phyloP scores from a whole-genome alignment of 2,797 vertebrate species.

The Galagoides demidoff region DNA sequence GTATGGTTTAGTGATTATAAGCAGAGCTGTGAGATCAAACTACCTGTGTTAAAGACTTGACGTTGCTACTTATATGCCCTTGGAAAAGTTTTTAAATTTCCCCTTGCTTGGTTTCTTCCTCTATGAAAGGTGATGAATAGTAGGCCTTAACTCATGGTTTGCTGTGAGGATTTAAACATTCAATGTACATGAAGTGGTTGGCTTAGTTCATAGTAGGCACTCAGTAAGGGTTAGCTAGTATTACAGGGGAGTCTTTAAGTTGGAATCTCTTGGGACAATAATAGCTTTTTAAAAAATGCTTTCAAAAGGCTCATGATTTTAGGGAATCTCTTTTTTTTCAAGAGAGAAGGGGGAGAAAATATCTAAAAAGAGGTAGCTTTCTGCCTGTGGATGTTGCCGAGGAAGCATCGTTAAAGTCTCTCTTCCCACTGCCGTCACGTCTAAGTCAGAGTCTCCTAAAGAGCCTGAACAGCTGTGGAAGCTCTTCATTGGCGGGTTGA shows the following conservation, averaged over 20 bases:
- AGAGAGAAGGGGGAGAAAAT: background rate
- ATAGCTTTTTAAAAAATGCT: conserved; percentile 24
- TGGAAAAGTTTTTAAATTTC: background rate
- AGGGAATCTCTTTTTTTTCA: background rate
- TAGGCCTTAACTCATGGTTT: background rate
- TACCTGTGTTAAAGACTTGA: conserved; percentile 8
- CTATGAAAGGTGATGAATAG: background rate
- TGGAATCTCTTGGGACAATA: conserved; percentile 1
- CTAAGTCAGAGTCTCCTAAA: no score
- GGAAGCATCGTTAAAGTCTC: no score
- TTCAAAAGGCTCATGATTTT: conserved; percentile 31
- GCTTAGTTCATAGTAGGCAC: background rate
- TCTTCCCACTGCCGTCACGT: no score
- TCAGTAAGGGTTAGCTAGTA: background rate
- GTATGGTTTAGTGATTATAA: background rate
- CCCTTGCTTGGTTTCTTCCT: background rate
- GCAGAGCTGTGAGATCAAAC: background rate
- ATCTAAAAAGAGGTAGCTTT: background rate
- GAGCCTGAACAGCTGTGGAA: no score
- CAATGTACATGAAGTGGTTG: background rate
- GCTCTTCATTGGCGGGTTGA: no score
- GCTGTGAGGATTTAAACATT: conserved; percentile 34
- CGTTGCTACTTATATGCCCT: conserved; percentile 32
- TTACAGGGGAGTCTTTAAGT: background rate
- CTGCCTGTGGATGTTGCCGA: no score